Percentiles rank a stretch among this genome's conserved stretches.
phyloP scores from a whole-genome alignment of 1,140 invertebrate species.

The Drosophila kepulauana region DNA sequence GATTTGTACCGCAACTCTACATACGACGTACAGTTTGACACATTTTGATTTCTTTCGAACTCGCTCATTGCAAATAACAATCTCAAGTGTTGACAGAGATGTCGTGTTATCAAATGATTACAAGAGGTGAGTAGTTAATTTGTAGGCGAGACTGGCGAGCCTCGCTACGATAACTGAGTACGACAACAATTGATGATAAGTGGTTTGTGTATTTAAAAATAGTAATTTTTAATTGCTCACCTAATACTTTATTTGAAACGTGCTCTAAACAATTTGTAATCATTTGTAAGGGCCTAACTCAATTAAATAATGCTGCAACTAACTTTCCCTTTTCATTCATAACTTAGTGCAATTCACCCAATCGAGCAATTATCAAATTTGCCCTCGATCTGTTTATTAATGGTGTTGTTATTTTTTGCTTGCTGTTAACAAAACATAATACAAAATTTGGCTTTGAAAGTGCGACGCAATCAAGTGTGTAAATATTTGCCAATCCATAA shows the following conservation, averaged over 20 bases:
- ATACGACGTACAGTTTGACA: background rate
- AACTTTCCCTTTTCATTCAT: slow-evolving; percentile 30
- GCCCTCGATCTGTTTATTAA: slow-evolving; percentile 28
- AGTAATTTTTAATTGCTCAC: background rate
- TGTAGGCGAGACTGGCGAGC: background rate
- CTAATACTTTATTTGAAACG: background rate
- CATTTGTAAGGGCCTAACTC: background rate
- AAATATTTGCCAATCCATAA: slow-evolving; percentile 71
- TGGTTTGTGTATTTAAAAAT: background rate
- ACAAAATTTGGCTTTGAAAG: slow-evolving; percentile 43
- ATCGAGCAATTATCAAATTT: slow-evolving; percentile 34
- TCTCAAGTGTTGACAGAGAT: slow-evolving; percentile 22
- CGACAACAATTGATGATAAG: background rate
- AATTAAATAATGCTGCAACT: slow-evolving; percentile 6
- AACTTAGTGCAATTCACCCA: slow-evolving; percentile 37
- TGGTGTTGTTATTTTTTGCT: background rate
- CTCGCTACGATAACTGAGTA: background rate
- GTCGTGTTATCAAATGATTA: slow-evolving; percentile 26
- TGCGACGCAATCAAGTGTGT: slow-evolving; percentile 61
- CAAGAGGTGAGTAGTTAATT: slow-evolving; percentile 4
- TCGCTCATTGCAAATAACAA: background rate
- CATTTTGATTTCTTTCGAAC: slow-evolving; percentile 22
- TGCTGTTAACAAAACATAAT: slow-evolving; percentile 18
- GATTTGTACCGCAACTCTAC: slow-evolving; percentile 23
- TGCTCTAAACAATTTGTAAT: background rate